Evolutionary conservation across 2,797 vertebrate species (phyloP), one percentile per base, ranked within the genome.

Genomic region (Champsocephalus esox): DNA sequence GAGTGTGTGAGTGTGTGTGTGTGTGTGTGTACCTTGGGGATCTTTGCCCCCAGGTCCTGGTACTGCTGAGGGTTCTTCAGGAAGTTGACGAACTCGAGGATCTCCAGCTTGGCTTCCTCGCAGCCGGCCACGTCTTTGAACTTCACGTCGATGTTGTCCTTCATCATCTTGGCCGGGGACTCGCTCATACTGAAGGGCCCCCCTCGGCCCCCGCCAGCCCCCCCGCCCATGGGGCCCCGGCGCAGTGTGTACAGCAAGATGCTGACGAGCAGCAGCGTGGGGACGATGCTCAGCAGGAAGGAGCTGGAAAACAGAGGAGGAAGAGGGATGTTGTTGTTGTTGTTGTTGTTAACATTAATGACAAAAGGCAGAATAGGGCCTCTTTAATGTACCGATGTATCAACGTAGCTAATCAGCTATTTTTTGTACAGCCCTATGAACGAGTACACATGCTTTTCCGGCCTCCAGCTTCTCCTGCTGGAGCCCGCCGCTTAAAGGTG

Each of bases 41-140:
- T 99, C 93, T 99, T 99, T 89, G 97, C 97, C 79, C 97, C 97
- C n/a, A 99, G 93, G 90, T 98, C 96, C 87, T 97, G 95, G 78
- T 98, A 99, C 70, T 99, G 97, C 82, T 98, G 97, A 17, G 97
- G 97, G 87, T 98, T 98, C 94, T 98, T 98, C 76, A 99, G 92
- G 77, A 99, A 99, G 91, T 98, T 99, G 45, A 98, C 97, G 19
- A 99, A 98, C 89, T 99, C 97, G 96, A 99, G 96, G 90, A 99
- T 99, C 85, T 99, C 97, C 84, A 99, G 89, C 84, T 99, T 98
- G 80, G 97, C 97, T 89, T 99, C 97, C 84, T 99, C 97, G 14
- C 97, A 99, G 84, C 97, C 97, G 0, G 97, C 97, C 80, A 99
- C 97, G 6, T 99, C 97, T 89, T 98, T 98, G 87, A 99, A 99